These are phyloP conservation scores for Stigmatopora argus DNA, from an alignment of 2,113 vertebrate species.

Conservation along the genomic window DNA sequence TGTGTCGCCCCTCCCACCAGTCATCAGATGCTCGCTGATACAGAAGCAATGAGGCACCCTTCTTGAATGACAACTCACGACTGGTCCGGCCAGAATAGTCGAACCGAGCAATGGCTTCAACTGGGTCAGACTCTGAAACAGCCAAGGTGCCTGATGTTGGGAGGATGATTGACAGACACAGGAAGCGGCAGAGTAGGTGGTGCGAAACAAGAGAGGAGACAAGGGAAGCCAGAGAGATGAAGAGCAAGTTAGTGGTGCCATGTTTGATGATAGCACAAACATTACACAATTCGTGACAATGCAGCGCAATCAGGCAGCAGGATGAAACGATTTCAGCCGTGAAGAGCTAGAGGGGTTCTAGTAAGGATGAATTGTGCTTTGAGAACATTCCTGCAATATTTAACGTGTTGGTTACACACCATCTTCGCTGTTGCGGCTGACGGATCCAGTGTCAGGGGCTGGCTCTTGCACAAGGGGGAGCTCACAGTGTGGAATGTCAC, in stretches of 20 bases:
- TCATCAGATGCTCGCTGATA: conserved; percentile 88
- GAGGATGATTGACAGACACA: conserved; percentile 32
- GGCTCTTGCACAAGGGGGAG: conserved; percentile 84
- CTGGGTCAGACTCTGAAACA: conserved; percentile 85
- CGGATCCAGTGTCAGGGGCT: conserved; percentile 75
- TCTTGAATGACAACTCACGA: conserved; percentile 90
- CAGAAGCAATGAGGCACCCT: conserved; percentile 85
- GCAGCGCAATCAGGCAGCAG: conserved; percentile 22
- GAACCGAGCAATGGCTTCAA: conserved; percentile 89
- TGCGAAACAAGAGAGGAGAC: conserved; percentile 1
- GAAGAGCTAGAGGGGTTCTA: conserved; percentile 18
- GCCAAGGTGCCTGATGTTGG: conserved; percentile 69
- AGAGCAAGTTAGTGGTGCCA: conserved; percentile 55
- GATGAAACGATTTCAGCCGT: conserved; percentile 19
- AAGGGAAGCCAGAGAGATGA: conserved; percentile 46
- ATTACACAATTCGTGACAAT: conserved; percentile 16
- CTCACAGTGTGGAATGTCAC: conserved; percentile 90
- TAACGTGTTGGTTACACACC: conserved; percentile 66
- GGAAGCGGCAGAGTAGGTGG: conserved; percentile 25
- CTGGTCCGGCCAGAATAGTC: conserved; percentile 88
- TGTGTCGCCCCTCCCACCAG: conserved; percentile 96
- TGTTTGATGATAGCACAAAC: conserved; percentile 21
- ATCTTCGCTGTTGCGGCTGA: conserved; percentile 88
- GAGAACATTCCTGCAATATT: not conserved
- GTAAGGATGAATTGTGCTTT: conserved; percentile 5